Conservation (phyloP, 2,113 vertebrate genomes). For the Cygnus atratus region DNA sequence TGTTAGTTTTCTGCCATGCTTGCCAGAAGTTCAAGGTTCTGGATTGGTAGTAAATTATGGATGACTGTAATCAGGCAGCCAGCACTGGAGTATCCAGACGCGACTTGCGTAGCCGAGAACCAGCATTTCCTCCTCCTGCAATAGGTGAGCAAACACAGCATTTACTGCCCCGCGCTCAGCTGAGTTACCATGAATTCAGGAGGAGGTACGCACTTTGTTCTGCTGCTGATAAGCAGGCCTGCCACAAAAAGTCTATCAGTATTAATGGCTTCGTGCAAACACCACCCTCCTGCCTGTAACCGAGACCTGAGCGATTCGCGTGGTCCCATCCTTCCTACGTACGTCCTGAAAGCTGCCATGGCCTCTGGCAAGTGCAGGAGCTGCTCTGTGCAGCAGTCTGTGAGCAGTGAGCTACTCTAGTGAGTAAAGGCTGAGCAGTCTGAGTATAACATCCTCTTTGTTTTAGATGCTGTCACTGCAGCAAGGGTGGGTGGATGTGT, state of each 20-base stretch:
- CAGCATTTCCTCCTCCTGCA: not conserved
- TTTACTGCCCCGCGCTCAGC: not conserved
- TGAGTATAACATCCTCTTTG: not conserved
- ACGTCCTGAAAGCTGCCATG: not conserved
- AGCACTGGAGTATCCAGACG: not conserved
- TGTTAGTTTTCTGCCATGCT: constrained; percentile 13
- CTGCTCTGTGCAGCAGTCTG: not conserved
- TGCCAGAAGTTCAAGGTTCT: not conserved
- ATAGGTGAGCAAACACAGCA: rapidly evolving
- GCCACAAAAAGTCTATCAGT: not conserved
- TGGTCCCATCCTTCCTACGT: not conserved
- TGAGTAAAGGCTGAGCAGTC: not conserved
- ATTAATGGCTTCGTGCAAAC: rapidly evolving
- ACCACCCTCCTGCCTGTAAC: not conserved
- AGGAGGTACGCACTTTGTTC: not conserved
- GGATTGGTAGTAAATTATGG: not conserved
- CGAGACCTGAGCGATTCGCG: rapidly evolving
- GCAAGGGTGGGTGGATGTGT: not conserved
- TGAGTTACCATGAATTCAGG: not conserved
- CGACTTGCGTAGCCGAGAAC: not conserved
- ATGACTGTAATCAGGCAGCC: not conserved
- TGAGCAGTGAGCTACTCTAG: not conserved
- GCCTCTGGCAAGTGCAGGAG: not conserved
- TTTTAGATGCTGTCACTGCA: not conserved
- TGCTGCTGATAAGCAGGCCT: not conserved